Evolutionary conservation across 2,797 vertebrate genomes (phyloP), one percentile per base, ranked within the genome.

Genomic region (Synanceia verrucosa): DNA sequence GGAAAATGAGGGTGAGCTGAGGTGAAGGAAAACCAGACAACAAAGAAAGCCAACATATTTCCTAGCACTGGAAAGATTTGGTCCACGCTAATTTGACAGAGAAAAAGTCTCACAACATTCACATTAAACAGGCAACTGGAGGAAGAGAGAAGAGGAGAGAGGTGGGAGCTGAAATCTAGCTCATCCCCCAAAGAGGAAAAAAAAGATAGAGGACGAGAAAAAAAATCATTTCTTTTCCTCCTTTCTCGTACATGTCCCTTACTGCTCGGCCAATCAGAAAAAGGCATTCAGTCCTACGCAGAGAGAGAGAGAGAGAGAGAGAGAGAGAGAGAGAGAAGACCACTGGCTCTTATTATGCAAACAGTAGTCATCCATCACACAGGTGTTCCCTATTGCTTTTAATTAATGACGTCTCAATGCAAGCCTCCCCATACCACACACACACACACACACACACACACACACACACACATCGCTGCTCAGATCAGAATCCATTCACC

Each of bases 331-430:
- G 16, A 28, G 65, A 65, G 51, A 61, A 52, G 60, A 85, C 79
- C 78, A 78, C 67, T 82, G 82, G 78, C 88, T 91, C 85, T 88
- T 80, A 86, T 87, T 92, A 89, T 80, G 81, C 89, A 85, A 84
- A 86, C 82, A 78, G 78, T 21, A 75, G 50, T 73, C 86, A 90
- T 93, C 90, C 86, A 84, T 92, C 88, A 91, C 82, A 78, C 84
- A 89, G 83, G 83, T 91, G 88, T 85, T 88, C 87, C 85, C 87
- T 84, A 88, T 88, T 90, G 76, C 85, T 87, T 92, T 91, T 91
- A 91, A 94, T 92, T 93, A 93, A 93, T 87, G 87, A 72, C 67
- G 71, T 74, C 81, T 86, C 70, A 58, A 70, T 73, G 76, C 56
- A 39, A 69, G 75, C 52, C 57, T 78, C 56, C 50, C 46, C 73